A percentile compares a stretch with the other conserved stretches of the same genome.
phyloP scores from a whole-genome alignment of 2,888 invertebrate genomes.

The Polietes domitor region DNA sequence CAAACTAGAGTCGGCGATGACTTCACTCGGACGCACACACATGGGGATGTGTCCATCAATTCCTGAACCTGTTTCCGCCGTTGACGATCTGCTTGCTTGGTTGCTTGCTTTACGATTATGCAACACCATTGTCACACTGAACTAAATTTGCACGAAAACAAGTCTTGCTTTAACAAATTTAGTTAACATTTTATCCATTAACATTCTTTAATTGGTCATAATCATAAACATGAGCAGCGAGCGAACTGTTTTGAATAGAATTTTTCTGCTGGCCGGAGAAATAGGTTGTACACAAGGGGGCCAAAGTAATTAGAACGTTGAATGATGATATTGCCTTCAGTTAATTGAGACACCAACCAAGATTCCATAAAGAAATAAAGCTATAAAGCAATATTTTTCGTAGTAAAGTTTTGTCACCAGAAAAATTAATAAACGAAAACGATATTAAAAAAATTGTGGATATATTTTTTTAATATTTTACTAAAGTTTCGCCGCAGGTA shows the following conservation, averaged over 20 bases:
- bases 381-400: too few relatives aligned
- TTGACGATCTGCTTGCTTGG: too few relatives aligned
- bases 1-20: neutral
- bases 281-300: neutral
- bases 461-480: too few relatives aligned
- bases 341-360: too few relatives aligned
- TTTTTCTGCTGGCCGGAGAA: neutral
- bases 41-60: neutral
- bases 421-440: too few relatives aligned
- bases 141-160: slow-evolving; percentile 37
- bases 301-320: too few relatives aligned
- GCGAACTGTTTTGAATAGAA: slow-evolving; percentile 7
- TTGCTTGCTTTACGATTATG: slow-evolving; percentile 18
- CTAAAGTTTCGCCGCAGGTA: too few relatives aligned
- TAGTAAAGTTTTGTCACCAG: too few relatives aligned
- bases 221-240: slow-evolving; percentile 13
- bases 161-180: slow-evolving; percentile 9
- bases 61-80: slow-evolving; percentile 4
- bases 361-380: too few relatives aligned
- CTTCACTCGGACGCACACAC: neutral
- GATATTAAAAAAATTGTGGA: too few relatives aligned
- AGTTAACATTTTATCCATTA: neutral
- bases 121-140: slow-evolving; percentile 36
- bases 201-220: slow-evolving; percentile 22
- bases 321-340: too few relatives aligned